Base-by-base conservation (phyloP, 2,797 vertebrate species). In the Rhynchonycteris naso region DNA sequence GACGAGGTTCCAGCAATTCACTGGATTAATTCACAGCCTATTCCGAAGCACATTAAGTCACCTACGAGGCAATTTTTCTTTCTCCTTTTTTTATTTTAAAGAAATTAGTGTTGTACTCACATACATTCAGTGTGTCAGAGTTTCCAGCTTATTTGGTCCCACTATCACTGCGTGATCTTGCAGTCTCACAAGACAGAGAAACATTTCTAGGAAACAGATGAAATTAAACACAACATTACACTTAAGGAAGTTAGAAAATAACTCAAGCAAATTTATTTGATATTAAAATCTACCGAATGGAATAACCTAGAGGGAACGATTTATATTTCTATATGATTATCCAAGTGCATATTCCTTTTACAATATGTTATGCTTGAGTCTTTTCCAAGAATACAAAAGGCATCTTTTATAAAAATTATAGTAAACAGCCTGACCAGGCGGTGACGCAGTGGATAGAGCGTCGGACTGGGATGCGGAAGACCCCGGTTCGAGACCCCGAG, bases 131-230 rank as follows among this genome's bases (percentile, higher is more conserved):
- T n/a, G 79, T 28, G 33, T 90, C 63, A 30, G 76, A 10, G 93
- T 71, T 38, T 97, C 92, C 72, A 35, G 47, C 21, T 82, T 28
- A 0, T 76, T 95, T 86, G 85, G 38, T 26, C 82, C 94, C 75
- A 26, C 92, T 93, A 66, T 95, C 16, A 43, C 76, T 56, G 94
- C 65, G 81, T 86, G 81, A 89, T 52, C 93, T 85, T 5, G 4
- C 59, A 87, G 88, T 35, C 85, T 97, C 10, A 0, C n/a, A 76
- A 56, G 33, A 92, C 87, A 80, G 50, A 93, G 89, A 97, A 95
- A 88, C 97, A 98, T 98, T 98, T 98, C 98, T 98, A 97, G 63
- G 89, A 89, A 97, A 92, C 91, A 97, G 1, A 96, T 7, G 91
- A 74, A 4, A 58, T 80, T 50, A 89, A 88, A 94, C 0, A 38